phyloP scores from a whole-genome alignment of 2,113 vertebrate species.

The Bombycilla garrulus region DNA sequence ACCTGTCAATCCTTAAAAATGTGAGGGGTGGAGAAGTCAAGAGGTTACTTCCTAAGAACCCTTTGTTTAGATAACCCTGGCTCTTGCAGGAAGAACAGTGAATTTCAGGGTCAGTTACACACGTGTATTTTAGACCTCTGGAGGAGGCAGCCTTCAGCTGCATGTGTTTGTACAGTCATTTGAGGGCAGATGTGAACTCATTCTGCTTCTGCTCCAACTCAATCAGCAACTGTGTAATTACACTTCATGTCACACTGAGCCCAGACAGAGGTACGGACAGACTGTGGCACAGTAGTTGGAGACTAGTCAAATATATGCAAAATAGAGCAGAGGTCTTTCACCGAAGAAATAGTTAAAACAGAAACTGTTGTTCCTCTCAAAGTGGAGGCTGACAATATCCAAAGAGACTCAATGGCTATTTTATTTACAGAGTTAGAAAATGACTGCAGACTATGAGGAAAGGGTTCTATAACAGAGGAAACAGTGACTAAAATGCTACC shows the following conservation, averaged over 20 bases:
- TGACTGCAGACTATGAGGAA: neutral
- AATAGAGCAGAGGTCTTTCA: neutral
- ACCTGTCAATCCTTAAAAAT: neutral
- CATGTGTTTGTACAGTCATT: neutral
- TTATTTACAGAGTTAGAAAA: neutral
- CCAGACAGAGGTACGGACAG: neutral
- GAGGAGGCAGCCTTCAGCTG: neutral
- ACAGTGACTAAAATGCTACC: neutral
- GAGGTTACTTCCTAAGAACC: neutral
- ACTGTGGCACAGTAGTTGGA: neutral
- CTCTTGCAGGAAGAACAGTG: neutral
- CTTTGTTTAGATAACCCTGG: constrained; percentile 19
- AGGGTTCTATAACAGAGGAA: neutral
- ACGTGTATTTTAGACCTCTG: neutral
- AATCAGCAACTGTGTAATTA: neutral
- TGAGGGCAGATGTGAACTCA: neutral
- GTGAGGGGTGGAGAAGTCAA: neutral
- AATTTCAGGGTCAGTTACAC: constrained; percentile 4
- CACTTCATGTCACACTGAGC: neutral
- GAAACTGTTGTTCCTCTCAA: neutral
- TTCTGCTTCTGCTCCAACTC: neutral
- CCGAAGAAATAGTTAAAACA: neutral
- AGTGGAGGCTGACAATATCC: neutral
- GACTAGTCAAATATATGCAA: neutral
- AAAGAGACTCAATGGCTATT: neutral